These are phyloP conservation scores for Merops nubicus DNA, from an alignment of 2,113 vertebrate species.

Conservation along the genomic window DNA sequence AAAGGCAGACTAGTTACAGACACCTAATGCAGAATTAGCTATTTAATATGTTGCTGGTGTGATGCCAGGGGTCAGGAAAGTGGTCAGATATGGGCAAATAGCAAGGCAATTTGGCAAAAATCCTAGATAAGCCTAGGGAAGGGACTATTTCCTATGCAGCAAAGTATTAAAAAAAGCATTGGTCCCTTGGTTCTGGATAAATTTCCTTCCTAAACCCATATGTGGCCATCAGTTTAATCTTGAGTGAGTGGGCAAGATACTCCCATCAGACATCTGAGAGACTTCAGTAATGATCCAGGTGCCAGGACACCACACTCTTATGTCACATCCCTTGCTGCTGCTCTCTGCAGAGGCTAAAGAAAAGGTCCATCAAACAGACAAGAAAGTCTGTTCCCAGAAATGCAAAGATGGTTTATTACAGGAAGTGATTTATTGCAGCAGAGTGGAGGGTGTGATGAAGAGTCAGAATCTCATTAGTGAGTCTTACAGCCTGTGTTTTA, in stretches of 20 bases:
- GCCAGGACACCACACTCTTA: no score
- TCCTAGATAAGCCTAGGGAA: background rate
- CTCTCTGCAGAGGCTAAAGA: background rate
- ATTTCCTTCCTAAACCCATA: background rate
- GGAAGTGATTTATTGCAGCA: background rate
- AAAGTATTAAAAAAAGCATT: background rate
- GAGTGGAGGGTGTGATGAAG: background rate
- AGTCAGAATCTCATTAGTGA: background rate
- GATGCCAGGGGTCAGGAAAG: background rate
- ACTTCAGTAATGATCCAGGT: background rate
- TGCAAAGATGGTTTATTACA: background rate
- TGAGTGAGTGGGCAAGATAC: background rate
- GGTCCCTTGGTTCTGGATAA: background rate
- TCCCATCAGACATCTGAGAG: background rate
- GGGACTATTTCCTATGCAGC: background rate
- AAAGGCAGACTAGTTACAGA: background rate
- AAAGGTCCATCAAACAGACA: background rate
- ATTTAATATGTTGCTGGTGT: background rate
- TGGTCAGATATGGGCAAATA: background rate
- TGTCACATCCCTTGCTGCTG: background rate
- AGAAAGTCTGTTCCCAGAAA: background rate
- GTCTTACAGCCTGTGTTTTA: background rate
- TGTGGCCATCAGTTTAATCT: background rate
- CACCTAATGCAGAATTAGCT: background rate
- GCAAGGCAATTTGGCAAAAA: background rate